Evolutionary conservation across 2,797 vertebrate species (phyloP), one percentile per base, ranked within the genome.

Genomic region (Cyclura pinguis): DNA sequence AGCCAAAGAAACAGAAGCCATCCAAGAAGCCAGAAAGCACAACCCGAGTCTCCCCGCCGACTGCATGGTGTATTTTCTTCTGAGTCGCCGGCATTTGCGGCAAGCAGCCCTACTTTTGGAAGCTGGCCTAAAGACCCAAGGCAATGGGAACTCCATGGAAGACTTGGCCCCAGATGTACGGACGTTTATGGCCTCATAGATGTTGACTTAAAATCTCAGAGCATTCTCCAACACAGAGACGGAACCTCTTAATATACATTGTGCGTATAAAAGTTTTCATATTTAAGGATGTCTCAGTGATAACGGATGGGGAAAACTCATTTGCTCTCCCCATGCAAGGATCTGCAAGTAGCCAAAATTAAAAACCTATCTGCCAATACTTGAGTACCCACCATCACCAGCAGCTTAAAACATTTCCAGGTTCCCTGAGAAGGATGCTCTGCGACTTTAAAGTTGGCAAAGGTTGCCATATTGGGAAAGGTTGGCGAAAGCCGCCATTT

Each of bases 51-150:
- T 69, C 14, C 3, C 90, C 0, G 77, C 92, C 42, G 87, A 85
- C 14, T 74, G 87, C 14, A 27, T 87, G 69, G 80, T 74, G 0
- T 95, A 88, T 72, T 93, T 89, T 72, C 80, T 95, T 50, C 89
- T 96, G 0, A 89, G 86, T 52, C 94, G 95, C 32, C 93, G 95
- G 1, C 94, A 96, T 47, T 91, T 96, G 22, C 92, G 94, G 64
- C 90, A 95, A 84, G 50, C 50, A 0, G 90, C 94, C 18, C 16
- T 64, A 0, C 0, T 88, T 13, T 86, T 96, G 0, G 95, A 92
- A 50, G 3, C 72, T 0, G 77, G 77, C 20, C 20, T 50, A 74
- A 81, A 62, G 27, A 88, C 78, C 32, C 83, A 81, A 6, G 35
- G 29, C 4, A 73, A 92, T 3, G 47, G 76, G 32, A 50, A 47